Base-by-base conservation (phyloP, 2,797 vertebrate genomes). In the Coccyzus lansbergi region DNA sequence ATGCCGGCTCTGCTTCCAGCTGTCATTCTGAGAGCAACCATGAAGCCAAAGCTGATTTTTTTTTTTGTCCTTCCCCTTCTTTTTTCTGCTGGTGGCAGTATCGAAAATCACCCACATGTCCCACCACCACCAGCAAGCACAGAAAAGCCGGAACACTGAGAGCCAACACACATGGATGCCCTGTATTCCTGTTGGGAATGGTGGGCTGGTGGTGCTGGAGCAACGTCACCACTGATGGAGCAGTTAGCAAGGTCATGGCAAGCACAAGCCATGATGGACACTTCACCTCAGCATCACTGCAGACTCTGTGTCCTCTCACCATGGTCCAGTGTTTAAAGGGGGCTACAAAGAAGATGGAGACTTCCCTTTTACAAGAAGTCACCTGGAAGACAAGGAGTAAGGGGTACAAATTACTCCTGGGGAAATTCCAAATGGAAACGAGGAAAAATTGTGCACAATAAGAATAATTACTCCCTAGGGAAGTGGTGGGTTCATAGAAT, bases 131-230 rank as follows among this genome's bases (percentile, higher is more conserved):
- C 6, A 29, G 14, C 19, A 76, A 70, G 46, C 64, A 67, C 0
- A 0, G 33, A 21, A 49, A 68, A 53, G 40, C 16, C 1, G 1
- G 11, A 70, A 22, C 36, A 55, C 16, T 1, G 2, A 31, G 10
- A 70, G 34, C 15, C 16, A 17, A 24, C 17, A 46, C 5, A 22
- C 0, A 0, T 2, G 10, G 55, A 49, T n/a, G 12, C 34, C n/a
- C 16, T 19, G 2, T 18, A 21, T 31, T 51, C 42, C 44, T n/a
- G 44, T 7, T 51, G 60, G 71, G 36, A 72, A n/a, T 2, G 1
- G 28, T 15, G 40, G 31, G 53, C 25, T 28, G 58, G 21, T 53
- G 75, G 18, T 44, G 38, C 38, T 38, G 38, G 38, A 38, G 38
- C 40, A 56, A 33, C 40, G 13, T 13, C 25, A 7, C 24, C 12